A percentile compares a stretch with the other conserved stretches of the same genome.
Conservation (phyloP, 2,113 vertebrate genomes). For the Psittacus erithacus region DNA sequence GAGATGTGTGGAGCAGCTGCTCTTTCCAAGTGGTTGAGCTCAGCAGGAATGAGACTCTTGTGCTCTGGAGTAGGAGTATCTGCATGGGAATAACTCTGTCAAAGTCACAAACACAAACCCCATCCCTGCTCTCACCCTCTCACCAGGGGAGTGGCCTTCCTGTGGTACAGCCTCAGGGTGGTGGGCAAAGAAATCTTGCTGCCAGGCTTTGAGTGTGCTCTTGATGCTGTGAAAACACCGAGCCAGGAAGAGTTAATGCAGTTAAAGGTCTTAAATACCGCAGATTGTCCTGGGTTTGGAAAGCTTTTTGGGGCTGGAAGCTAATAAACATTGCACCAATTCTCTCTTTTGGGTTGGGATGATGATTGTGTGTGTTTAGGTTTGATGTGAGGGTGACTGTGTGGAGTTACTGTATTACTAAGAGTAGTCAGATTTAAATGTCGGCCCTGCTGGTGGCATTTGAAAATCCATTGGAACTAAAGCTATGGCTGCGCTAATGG, state of each 20-base stretch:
- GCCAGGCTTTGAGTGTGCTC: background rate
- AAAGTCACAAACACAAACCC: background rate
- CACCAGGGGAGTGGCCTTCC: background rate
- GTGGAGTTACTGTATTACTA: background rate
- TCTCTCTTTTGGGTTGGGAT: background rate
- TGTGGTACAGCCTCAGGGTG: accelerated
- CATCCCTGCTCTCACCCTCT: background rate
- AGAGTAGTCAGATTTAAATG: background rate
- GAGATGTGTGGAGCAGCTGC: background rate
- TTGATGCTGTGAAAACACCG: background rate
- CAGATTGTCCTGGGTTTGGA: background rate
- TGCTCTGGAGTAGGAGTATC: background rate
- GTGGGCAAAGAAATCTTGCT: background rate
- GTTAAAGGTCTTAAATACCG: background rate
- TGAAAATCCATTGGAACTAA: background rate
- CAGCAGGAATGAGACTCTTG: background rate
- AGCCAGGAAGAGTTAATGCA: background rate
- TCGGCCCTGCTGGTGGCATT: background rate
- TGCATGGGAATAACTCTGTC: background rate
- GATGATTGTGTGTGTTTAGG: background rate
- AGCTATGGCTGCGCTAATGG: background rate
- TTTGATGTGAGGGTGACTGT: background rate
- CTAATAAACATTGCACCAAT: accelerated
- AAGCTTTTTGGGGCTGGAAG: background rate
- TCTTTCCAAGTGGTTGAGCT: background rate